Evolutionary conservation across 2,113 vertebrate genomes (phyloP).

Genomic region (Collichthys lucidus): DNA sequence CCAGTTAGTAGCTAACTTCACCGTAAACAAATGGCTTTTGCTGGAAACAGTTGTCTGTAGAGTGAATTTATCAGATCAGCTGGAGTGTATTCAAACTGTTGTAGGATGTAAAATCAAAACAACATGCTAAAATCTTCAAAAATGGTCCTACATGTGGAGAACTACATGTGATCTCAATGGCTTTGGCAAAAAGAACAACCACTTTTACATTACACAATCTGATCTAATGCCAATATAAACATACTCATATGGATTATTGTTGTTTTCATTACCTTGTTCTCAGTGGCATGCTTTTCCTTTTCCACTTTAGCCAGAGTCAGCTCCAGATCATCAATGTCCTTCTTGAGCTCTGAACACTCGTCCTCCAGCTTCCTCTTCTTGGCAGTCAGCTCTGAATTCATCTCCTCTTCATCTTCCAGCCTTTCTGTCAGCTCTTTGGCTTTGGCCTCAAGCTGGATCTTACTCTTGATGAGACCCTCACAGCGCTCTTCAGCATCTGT

Average conservation of each 20-base stretch:
- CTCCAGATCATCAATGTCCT: conserved; percentile 72
- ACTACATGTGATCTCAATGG: background rate
- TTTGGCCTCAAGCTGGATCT: conserved; percentile 92
- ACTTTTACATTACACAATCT: background rate
- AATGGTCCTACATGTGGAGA: background rate
- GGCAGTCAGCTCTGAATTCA: conserved; percentile 87
- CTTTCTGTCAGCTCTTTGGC: conserved; percentile 88
- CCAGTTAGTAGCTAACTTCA: too few species aligned
- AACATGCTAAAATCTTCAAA: background rate
- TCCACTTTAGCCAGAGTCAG: conserved; percentile 84
- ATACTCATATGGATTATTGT: too few species aligned
- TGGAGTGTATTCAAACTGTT: too few species aligned
- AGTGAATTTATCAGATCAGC: too few species aligned
- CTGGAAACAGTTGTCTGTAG: too few species aligned
- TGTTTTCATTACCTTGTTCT: conserved; percentile 86
- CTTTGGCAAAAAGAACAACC: background rate
- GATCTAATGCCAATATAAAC: too few species aligned
- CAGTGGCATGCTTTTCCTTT: conserved; percentile 92
- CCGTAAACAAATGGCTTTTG: background rate
- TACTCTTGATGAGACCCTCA: conserved; percentile 91
- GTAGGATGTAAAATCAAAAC: background rate
- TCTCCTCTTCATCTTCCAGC: conserved; percentile 91
- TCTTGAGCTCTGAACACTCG: conserved; percentile 79
- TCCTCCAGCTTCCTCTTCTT: conserved; percentile 89
- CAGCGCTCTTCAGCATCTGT: conserved; percentile 86